Percentiles rank a stretch among this genome's conserved stretches.
Evolutionary conservation across 2,113 vertebrate species (phyloP).

Genomic region (Patagioenas fasciata): DNA sequence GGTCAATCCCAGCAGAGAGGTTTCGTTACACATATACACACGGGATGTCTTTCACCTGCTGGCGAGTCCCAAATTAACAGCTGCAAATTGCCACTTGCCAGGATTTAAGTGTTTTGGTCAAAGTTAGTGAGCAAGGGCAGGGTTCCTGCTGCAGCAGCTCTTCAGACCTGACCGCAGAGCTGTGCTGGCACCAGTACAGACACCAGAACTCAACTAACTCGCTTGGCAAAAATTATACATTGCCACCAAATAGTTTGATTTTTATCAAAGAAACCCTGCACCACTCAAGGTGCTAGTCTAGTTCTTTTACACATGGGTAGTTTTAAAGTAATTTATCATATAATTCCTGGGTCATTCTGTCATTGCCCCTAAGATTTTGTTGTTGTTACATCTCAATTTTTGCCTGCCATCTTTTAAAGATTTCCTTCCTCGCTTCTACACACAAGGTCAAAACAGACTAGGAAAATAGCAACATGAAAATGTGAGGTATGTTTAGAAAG

Average conservation of each 20-base stretch:
- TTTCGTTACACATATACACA: not conserved
- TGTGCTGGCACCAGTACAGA: not conserved
- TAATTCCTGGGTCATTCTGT: not conserved
- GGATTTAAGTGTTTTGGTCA: not conserved
- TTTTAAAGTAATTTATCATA: not conserved
- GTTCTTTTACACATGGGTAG: not conserved
- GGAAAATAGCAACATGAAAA: not conserved
- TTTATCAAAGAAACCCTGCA: not conserved
- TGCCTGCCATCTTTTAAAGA: not conserved
- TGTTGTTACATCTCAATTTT: not conserved
- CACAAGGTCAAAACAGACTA: not conserved
- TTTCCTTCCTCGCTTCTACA: not conserved
- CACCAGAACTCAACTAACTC: not conserved
- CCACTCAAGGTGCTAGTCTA: not conserved
- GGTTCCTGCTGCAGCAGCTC: not conserved
- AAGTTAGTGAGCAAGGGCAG: not conserved
- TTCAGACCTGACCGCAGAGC: not conserved
- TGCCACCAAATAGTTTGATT: not conserved
- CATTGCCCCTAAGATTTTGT: no score
- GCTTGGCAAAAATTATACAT: not conserved
- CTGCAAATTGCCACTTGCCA: not conserved
- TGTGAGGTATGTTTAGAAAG: not conserved
- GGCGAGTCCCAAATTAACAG: not conserved
- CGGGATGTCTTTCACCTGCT: not conserved
- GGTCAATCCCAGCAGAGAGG: not conserved